Evolutionary conservation across 1,140 invertebrate species (phyloP).

Genomic region (Atta colombica): DNA sequence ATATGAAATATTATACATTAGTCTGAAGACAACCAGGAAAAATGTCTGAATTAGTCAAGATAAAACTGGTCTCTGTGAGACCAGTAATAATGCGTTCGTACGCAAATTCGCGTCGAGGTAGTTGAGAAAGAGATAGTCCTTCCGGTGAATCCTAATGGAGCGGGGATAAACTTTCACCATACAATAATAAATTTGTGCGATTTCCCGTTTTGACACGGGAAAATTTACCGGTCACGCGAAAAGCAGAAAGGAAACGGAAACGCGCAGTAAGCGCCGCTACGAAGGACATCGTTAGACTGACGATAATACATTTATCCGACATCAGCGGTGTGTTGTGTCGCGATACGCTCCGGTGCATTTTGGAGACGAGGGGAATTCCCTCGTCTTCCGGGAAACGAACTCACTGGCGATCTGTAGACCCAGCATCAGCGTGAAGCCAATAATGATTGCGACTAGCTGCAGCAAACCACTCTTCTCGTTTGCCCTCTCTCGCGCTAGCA

Average conservation of each 20-base stretch:
- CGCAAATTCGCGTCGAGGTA: not conserved
- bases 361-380: not conserved
- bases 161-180: constrained; percentile 23
- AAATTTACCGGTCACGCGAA: constrained; percentile 41
- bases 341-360: constrained; percentile 22
- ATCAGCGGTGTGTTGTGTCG: constrained; percentile 9
- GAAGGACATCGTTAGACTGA: constrained; percentile 14
- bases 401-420: constrained; percentile 92
- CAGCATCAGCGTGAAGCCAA: constrained; percentile 93
- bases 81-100: constrained; percentile 6
- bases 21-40: not conserved
- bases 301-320: constrained; percentile 30
- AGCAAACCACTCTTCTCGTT: constrained; percentile 90
- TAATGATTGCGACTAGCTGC: constrained; percentile 90
- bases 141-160: constrained; percentile 2
- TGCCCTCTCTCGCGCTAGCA: constrained; percentile 92
- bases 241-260: not conserved
- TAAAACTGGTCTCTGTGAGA: not conserved
- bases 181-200: constrained; percentile 15
- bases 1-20: not conserved
- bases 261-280: not conserved
- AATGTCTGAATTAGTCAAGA: constrained; percentile 2
- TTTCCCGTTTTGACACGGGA: constrained; percentile 27
- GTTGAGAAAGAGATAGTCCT: constrained; percentile 11
- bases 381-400: constrained; percentile 83